Conservation (phyloP, 2,113 vertebrate species). For the Gnathonemus longibarbis region DNA sequence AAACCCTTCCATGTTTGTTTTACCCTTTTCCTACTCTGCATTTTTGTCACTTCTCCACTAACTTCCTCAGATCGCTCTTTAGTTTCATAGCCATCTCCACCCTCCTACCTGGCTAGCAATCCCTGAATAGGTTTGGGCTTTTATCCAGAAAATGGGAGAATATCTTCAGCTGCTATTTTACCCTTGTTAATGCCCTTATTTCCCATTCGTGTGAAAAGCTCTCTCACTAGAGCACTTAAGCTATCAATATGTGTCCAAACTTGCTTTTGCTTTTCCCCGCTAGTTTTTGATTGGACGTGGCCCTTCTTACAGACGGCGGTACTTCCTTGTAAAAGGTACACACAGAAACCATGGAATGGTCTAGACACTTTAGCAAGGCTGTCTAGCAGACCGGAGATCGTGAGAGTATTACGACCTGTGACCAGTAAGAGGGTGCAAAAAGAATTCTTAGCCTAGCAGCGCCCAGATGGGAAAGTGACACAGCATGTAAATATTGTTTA, state of each 20-base stretch:
- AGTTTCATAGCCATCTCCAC: neutral
- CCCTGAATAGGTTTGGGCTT: neutral
- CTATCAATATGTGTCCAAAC: neutral
- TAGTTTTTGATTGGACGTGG: neutral
- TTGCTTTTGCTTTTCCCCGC: neutral
- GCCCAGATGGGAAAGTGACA: neutral
- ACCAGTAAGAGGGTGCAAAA: conserved; percentile 3
- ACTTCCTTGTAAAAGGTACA: neutral
- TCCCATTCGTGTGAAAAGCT: neutral
- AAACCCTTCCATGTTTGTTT: neutral
- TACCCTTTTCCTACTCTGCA: neutral
- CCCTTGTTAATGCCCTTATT: neutral
- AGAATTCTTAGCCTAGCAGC: neutral
- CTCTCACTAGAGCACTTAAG: neutral
- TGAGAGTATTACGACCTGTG: neutral
- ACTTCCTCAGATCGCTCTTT: neutral
- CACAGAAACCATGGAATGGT: neutral
- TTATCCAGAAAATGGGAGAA: neutral
- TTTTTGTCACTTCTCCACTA: neutral
- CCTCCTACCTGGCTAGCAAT: neutral
- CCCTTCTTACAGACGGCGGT: neutral
- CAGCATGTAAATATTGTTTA: conserved; percentile 7
- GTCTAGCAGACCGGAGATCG: neutral
- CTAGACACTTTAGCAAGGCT: neutral
- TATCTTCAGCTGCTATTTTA: neutral